A percentile compares a stretch with the other conserved stretches of the same genome.
Conservation (phyloP, 2,113 vertebrate genomes). For the Dicaeum eximium region DNA sequence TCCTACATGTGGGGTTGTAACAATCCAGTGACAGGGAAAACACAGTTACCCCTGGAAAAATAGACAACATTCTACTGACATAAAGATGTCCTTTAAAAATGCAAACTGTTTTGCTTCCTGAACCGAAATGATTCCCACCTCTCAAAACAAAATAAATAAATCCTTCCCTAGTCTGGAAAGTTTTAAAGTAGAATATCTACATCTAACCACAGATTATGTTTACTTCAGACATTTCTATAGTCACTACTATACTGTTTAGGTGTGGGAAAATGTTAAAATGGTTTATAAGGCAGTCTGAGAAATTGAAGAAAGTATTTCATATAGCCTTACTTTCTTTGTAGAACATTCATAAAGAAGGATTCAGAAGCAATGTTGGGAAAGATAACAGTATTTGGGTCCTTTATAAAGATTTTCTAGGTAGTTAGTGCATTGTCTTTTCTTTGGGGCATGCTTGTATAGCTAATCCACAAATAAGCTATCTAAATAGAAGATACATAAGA, state of each 20-base stretch:
- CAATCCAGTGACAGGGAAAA: neutral
- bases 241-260: neutral
- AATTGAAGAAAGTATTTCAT: neutral
- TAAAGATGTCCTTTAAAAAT: neutral
- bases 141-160: neutral
- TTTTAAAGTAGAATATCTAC: neutral
- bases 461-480: neutral
- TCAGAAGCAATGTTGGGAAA: neutral
- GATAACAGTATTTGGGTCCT: neutral
- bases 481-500: neutral
- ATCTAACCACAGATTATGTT: neutral
- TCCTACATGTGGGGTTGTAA: neutral
- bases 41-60: neutral
- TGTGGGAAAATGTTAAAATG: neutral
- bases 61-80: neutral
- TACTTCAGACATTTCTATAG: neutral
- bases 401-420: neutral
- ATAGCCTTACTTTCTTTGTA: neutral
- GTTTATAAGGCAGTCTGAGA: neutral
- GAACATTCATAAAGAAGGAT: neutral
- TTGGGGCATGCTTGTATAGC: neutral
- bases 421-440: neutral
- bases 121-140: rapidly evolving
- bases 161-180: neutral
- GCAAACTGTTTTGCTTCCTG: neutral